phyloP scores from a whole-genome alignment of 2,797 vertebrate genomes.

The Kryptolebias ocellatus region DNA sequence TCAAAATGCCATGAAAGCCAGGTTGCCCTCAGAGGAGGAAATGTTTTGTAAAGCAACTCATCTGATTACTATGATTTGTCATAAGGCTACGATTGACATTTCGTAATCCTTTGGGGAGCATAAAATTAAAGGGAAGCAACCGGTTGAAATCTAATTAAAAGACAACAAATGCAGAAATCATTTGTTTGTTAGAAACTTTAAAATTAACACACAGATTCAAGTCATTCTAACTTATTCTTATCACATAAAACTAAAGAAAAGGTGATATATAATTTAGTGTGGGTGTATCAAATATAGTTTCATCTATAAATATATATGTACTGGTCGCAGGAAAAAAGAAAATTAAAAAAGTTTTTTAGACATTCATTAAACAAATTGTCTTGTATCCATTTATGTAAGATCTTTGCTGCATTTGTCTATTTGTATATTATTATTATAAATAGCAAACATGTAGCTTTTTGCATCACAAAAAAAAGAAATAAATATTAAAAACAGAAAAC shows the following conservation, averaged over 20 bases:
- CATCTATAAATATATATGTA: no score
- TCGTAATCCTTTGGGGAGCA: conserved; percentile 65
- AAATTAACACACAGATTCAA: conserved; percentile 21
- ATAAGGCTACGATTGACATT: conserved; percentile 74
- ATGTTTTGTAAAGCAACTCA: conserved; percentile 56
- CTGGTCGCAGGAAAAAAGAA: no score
- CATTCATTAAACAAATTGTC: no score
- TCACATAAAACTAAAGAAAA: conserved; percentile 4
- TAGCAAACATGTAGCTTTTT: no score
- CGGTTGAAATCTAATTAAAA: conserved; percentile 72
- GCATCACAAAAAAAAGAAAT: no score
- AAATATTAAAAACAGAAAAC: no score
- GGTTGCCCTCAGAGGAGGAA: conserved; percentile 41
- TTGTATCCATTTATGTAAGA: no score
- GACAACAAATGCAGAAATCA: conserved; percentile 56
- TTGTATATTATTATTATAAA: no score
- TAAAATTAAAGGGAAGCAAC: conserved; percentile 53
- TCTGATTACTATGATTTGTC: conserved; percentile 71
- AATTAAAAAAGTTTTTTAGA: no score
- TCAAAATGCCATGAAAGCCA: conserved; percentile 49
- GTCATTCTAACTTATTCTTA: conserved; percentile 3
- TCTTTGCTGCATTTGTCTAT: no score
- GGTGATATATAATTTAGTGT: conserved; percentile 6
- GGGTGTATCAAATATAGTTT: neutral
- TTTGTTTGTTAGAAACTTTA: conserved; percentile 49